Evolutionary conservation across 2,888 invertebrate species (phyloP), one percentile per base, ranked within the genome.

Genomic region (Ectemnius continuus): DNA sequence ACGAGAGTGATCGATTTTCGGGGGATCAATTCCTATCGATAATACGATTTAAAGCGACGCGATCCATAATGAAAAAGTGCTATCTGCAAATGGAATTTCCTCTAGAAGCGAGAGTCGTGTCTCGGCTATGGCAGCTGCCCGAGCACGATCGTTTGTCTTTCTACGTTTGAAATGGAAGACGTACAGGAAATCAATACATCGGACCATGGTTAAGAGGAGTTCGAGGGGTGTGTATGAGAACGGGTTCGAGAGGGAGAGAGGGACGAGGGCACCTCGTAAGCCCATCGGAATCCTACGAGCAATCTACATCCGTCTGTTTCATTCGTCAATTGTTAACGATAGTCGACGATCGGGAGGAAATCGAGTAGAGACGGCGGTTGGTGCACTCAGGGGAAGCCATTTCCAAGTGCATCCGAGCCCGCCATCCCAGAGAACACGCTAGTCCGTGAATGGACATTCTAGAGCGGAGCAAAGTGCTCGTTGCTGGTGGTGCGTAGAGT

Each of bases 121-220:
- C 52, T 52, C 61, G 56, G 13, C 67, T 52, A 67, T 57, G 65
- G 62, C 61, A 77, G 64, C 67, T 56, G 72, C 65, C 78, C 59
- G 68, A 75, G 36, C 36, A 77, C 67, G 68, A 76, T 82, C 84
- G 84, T 87, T 86, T 86, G 85, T 88, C 87, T 87, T 87, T 88
- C 84, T 80, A 83, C 83, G 85, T 88, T 88, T 85, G 86, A 82
- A 88, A 88, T 84, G 81, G 86, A 84, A 85, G 85, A 85, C 81
- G 82, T 86, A 84, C 84, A 84, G 84, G 85, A 89, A 87, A 89
- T 89, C 88, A 88, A 89, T 89, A 89, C 88, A 84, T 84, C 79
- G 83, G 83, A 76, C 69, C 78, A 74, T 81, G 85, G 79, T 83
- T 83, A 78, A 83, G 81, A 84, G 83, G 81, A 84, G 83, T 77